Conservation (phyloP, 2,888 invertebrate genomes). For the Caradrina clavipalpis region DNA sequence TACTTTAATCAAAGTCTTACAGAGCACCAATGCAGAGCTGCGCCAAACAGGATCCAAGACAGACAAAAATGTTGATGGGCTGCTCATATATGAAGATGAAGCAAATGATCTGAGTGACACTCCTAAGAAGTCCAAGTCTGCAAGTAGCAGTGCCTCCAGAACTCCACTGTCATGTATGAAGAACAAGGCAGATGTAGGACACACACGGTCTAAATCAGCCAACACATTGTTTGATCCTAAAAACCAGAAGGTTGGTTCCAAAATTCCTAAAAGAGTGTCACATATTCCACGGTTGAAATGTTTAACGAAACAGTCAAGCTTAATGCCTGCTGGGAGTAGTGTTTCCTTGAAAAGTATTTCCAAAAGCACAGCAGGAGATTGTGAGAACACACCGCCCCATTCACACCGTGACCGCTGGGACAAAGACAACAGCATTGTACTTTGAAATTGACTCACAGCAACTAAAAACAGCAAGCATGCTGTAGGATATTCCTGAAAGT, state of each 20-base stretch:
- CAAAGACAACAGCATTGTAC: conserved; percentile 87
- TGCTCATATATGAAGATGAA: conserved; percentile 92
- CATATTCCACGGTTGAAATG: conserved; percentile 87
- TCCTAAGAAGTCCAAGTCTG: conserved; percentile 82
- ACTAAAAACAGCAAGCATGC: conserved; percentile 34
- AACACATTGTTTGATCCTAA: conserved; percentile 83
- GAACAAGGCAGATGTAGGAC: conserved; percentile 82
- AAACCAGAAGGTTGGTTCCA: conserved; percentile 70
- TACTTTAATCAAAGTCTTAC: conserved; percentile 83
- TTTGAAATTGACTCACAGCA: conserved; percentile 67
- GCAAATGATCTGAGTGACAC: conserved; percentile 73
- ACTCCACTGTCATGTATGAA: conserved; percentile 89
- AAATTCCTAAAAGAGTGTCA: conserved; percentile 79
- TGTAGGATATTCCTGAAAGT: conserved; percentile 36
- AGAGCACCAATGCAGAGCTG: conserved; percentile 81
- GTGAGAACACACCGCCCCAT: conserved; percentile 89
- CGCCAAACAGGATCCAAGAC: conserved; percentile 69
- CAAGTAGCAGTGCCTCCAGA: conserved; percentile 79
- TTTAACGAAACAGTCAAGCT: conserved; percentile 76
- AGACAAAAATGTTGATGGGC: conserved; percentile 84
- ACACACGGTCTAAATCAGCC: conserved; percentile 85
- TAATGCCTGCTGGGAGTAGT: conserved; percentile 75
- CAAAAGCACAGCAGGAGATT: conserved; percentile 80
- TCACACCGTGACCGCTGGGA: conserved; percentile 88
- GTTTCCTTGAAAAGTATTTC: conserved; percentile 82